A percentile compares a stretch with the other conserved stretches of the same genome.
Evolutionary conservation across 1,140 invertebrate species (phyloP).

Genomic region (Caerostris darwini): DNA sequence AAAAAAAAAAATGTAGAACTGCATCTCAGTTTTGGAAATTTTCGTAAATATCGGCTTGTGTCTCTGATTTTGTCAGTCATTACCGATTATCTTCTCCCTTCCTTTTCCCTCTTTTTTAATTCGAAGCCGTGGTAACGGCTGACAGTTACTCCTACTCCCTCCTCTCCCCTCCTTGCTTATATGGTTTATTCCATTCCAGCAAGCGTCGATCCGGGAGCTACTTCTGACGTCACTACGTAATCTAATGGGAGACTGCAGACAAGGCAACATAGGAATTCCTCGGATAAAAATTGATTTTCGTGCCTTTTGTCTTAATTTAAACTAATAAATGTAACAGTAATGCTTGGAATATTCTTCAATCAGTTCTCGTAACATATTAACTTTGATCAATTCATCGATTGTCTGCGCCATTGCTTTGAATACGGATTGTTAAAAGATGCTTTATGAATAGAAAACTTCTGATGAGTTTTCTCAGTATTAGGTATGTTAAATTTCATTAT

Average conservation of each 20-base stretch:
- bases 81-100: constrained; percentile 49
- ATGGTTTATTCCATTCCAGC: constrained; percentile 76
- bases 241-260: constrained; percentile 49
- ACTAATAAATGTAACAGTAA: background rate
- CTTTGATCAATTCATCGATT: constrained; percentile 63
- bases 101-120: constrained; percentile 31
- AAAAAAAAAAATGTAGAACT: background rate
- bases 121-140: constrained; percentile 15
- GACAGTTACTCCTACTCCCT: constrained; percentile 72
- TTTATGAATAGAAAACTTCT: constrained; percentile 28
- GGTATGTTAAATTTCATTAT: background rate
- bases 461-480: constrained; percentile 11
- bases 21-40: background rate
- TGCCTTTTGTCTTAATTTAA: constrained; percentile 45
- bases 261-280: constrained; percentile 35
- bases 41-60: background rate
- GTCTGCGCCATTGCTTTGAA: constrained; percentile 61
- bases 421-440: background rate
- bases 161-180: constrained; percentile 69
- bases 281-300: constrained; percentile 45
- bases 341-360: background rate
- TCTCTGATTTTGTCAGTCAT: background rate
- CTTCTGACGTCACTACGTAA: constrained; percentile 72
- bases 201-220: constrained; percentile 77
- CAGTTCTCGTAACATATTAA: constrained; percentile 7